phyloP scores from a whole-genome alignment of 1,140 invertebrate genomes.

The Euborellia annulipes region DNA sequence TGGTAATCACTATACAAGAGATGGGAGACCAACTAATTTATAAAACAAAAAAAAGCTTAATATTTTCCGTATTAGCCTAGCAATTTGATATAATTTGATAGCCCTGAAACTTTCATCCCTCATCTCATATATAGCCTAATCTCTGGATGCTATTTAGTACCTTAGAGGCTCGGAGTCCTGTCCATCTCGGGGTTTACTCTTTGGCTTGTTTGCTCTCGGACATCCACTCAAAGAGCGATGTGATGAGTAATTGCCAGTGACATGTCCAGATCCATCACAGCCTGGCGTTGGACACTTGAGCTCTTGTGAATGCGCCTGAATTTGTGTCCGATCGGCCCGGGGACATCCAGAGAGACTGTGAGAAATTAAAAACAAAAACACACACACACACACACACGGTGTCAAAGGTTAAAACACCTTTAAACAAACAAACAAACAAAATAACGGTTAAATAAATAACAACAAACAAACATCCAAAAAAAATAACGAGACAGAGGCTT shows the following conservation, averaged over 20 bases:
- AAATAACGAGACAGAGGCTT: too few species aligned
- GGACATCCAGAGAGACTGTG: slow-evolving; percentile 57
- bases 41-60: too few species aligned
- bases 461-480: too few species aligned
- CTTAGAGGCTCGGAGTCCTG: slow-evolving; percentile 79
- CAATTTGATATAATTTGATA: too few species aligned
- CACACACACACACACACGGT: not conserved
- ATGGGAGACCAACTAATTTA: too few species aligned
- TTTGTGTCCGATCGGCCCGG: slow-evolving; percentile 53
- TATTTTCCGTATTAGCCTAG: too few species aligned
- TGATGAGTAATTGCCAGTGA: slow-evolving; percentile 72
- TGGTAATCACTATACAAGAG: too few species aligned
- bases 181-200: slow-evolving; percentile 78
- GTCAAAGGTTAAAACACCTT: slow-evolving; percentile 2
- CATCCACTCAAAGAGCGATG: slow-evolving; percentile 72
- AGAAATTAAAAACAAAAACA: slow-evolving; percentile 12
- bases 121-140: too few species aligned
- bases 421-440: slow-evolving; percentile 1
- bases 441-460: too few species aligned
- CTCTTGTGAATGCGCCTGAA: slow-evolving; percentile 60
- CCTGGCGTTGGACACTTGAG: slow-evolving; percentile 83
- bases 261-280: slow-evolving; percentile 75
- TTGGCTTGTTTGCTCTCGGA: slow-evolving; percentile 77
- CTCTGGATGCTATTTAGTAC: too few species aligned
- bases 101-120: too few species aligned